A percentile compares a stretch with the other conserved stretches of the same genome.
Conservation (phyloP, 2,113 vertebrate species). For the Alosa alosa region DNA sequence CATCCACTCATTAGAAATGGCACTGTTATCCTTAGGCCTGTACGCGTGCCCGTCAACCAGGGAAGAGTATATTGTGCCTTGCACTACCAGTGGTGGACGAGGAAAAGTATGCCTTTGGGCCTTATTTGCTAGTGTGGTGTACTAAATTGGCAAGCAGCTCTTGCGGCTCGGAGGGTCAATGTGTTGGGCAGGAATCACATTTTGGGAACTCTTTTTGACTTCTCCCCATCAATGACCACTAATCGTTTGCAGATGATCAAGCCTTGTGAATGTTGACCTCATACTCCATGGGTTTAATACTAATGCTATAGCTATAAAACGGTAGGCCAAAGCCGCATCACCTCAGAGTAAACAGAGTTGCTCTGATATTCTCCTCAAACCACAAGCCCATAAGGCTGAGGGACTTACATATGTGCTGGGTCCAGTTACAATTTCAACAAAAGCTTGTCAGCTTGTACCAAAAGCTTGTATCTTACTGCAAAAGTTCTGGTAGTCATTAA, state of each 20-base stretch:
- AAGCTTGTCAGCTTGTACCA: no score
- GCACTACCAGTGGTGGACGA: not conserved
- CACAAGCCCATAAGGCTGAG: no score
- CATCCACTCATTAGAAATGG: not conserved
- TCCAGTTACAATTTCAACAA: no score
- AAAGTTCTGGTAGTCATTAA: no score
- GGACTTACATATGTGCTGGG: no score
- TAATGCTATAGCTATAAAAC: not conserved
- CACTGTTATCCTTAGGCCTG: not conserved
- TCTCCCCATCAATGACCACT: not conserved
- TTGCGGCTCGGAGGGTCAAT: not conserved
- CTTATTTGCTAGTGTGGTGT: not conserved
- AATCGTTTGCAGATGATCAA: conserved; percentile 6
- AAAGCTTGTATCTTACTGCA: no score
- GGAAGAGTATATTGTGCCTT: not conserved
- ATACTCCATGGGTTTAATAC: not conserved
- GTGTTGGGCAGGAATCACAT: not conserved
- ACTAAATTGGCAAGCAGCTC: not conserved
- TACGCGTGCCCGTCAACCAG: not conserved
- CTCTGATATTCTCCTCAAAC: no score
- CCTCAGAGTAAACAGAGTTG: no score
- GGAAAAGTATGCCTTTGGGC: not conserved
- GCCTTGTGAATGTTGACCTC: not conserved
- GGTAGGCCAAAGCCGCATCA: no score
- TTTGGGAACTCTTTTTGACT: not conserved